A percentile compares a stretch with the other conserved stretches of the same genome.
phyloP scores from a whole-genome alignment of 2,797 vertebrate genomes.

The Antennarius maculatus region DNA sequence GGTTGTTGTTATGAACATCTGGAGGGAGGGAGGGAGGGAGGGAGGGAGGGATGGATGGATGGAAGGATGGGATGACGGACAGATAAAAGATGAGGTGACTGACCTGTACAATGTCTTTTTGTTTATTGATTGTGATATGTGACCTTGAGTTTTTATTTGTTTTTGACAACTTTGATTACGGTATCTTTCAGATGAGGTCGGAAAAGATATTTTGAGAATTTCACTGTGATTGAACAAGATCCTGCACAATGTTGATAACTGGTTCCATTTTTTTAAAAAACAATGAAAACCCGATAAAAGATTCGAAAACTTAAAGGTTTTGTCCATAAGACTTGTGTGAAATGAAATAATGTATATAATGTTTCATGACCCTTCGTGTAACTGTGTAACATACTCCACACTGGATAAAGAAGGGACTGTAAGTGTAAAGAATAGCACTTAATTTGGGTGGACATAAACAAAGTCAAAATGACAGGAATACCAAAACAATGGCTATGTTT shows the following conservation, averaged over 20 bases:
- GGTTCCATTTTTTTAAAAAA: not conserved
- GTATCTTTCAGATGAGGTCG: not conserved
- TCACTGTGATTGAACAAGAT: not conserved
- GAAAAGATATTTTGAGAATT: not conserved
- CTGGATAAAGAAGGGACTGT: not conserved
- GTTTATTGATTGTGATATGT: too few relatives aligned
- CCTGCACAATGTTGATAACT: not conserved
- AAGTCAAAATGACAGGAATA: conserved; percentile 74
- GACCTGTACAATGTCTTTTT: too few relatives aligned
- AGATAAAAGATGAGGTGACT: too few relatives aligned
- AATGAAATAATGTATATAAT: not conserved
- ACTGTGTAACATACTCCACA: conserved; percentile 14
- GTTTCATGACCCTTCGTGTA: not conserved
- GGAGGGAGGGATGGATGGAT: not conserved
- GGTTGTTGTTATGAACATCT: not conserved
- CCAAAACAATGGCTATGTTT: conserved; percentile 73
- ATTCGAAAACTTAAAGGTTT: too few relatives aligned
- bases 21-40: not conserved
- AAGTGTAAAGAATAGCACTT: conserved; percentile 63
- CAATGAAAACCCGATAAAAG: not conserved
- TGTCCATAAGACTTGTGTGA: not conserved
- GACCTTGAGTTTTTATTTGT: not conserved
- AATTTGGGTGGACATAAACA: conserved; percentile 75
- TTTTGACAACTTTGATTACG: not conserved
- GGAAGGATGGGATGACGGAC: too few relatives aligned